Percentiles rank a stretch among this genome's conserved stretches.
phyloP scores from a whole-genome alignment of 2,113 vertebrate genomes.

The Athene noctua region DNA sequence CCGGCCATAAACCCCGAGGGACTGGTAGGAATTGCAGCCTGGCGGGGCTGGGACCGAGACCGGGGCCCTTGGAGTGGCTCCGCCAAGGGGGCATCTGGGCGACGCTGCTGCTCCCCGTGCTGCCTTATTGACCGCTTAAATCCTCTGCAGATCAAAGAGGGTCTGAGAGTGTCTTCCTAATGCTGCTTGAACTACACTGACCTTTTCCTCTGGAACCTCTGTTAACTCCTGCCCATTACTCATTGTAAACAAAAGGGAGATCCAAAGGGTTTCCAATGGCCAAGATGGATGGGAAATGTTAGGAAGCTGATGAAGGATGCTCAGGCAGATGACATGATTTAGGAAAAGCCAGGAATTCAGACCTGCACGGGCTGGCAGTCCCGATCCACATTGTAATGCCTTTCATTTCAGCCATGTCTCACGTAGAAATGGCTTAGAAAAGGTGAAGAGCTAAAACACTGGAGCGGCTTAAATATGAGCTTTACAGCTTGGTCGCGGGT shows the following conservation, averaged over 20 bases:
- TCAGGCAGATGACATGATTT: constrained; percentile 51
- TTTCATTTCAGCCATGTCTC: rapidly evolving
- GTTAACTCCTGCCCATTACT: constrained; percentile 25
- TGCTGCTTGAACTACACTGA: constrained; percentile 16
- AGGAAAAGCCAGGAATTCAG: constrained; percentile 41
- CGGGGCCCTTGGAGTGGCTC: background rate
- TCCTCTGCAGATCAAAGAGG: constrained; percentile 53
- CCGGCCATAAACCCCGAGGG: constrained; percentile 40
- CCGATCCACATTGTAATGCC: rapidly evolving
- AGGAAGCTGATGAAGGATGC: constrained; percentile 64
- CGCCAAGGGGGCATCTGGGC: background rate
- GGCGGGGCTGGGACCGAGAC: rapidly evolving
- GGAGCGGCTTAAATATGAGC: background rate
- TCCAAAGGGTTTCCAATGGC: constrained; percentile 56
- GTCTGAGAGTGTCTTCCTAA: constrained; percentile 18
- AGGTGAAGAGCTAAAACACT: background rate
- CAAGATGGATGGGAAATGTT: constrained; percentile 49
- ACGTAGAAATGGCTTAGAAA: background rate
- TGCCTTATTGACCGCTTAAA: constrained; percentile 43
- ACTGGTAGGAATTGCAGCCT: background rate
- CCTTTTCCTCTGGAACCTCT: constrained; percentile 28
- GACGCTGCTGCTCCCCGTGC: background rate
- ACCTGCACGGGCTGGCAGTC: background rate
- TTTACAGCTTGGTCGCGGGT: background rate
- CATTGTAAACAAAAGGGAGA: constrained; percentile 64